A percentile compares a stretch with the other conserved stretches of the same genome.
Evolutionary conservation across 2,888 invertebrate species (phyloP).

Genomic region (Prosopocoilus inquinatus): DNA sequence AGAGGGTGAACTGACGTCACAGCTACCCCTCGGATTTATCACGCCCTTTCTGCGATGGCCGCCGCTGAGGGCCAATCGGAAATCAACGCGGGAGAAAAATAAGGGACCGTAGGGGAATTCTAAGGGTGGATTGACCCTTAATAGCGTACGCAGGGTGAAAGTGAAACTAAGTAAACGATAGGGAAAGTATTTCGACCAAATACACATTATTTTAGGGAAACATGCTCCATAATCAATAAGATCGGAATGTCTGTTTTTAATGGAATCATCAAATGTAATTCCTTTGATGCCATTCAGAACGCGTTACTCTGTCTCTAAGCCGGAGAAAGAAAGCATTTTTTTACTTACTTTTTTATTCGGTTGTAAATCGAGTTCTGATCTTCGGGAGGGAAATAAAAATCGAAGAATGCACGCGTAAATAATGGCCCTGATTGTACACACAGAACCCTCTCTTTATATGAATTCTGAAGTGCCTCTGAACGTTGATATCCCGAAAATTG

Average conservation of each 20-base stretch:
- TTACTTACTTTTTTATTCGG: too few species aligned
- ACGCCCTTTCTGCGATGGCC: slow-evolving; percentile 45
- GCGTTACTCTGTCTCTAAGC: too few species aligned
- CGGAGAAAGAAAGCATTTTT: too few species aligned
- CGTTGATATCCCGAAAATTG: too few species aligned
- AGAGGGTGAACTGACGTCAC: slow-evolving; percentile 16
- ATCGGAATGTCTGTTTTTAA: slow-evolving; percentile 3
- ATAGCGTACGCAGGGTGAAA: slow-evolving; percentile 36
- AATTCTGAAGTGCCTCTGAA: too few species aligned
- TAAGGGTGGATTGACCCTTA: slow-evolving; percentile 32
- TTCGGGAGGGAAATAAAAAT: too few species aligned
- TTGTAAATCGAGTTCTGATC: too few species aligned
- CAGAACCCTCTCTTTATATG: too few species aligned
- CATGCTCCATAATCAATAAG: slow-evolving; percentile 19
- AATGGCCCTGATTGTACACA: too few species aligned
- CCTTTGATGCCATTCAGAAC: too few species aligned
- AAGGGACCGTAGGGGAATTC: slow-evolving; percentile 38
- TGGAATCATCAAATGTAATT: too few species aligned
- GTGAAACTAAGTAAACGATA: slow-evolving; percentile 41
- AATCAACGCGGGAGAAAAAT: slow-evolving; percentile 35
- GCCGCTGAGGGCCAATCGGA: slow-evolving; percentile 33
- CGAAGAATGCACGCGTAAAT: too few species aligned
- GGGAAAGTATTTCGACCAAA: slow-evolving; percentile 35
- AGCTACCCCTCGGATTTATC: slow-evolving; percentile 30
- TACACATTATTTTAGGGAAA: slow-evolving; percentile 26